These are phyloP conservation scores for Cecidostiba fungosa DNA, from an alignment of 2,888 invertebrate genomes.

Conservation along the genomic window DNA sequence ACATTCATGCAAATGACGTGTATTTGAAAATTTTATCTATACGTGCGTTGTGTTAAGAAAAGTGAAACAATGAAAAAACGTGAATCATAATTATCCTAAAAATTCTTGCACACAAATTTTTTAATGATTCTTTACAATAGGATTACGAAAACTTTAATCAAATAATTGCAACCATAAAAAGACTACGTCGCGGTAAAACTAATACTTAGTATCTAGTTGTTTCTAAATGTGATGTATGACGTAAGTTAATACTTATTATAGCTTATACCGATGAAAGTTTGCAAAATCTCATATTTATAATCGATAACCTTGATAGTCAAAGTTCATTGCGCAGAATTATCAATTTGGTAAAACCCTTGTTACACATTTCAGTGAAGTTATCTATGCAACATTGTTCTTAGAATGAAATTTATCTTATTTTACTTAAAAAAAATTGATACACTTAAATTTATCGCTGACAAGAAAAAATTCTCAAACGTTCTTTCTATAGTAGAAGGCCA, in stretches of 20 bases:
- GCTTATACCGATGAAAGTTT: background rate
- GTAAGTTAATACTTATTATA: background rate
- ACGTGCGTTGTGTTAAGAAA: background rate
- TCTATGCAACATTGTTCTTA: background rate
- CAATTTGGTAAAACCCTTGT: background rate
- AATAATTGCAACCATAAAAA: background rate
- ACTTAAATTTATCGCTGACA: background rate
- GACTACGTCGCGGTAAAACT: background rate
- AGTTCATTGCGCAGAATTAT: constrained; percentile 47
- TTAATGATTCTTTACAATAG: background rate
- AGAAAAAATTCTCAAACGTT: background rate
- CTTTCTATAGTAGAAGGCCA: background rate
- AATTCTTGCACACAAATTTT: background rate
- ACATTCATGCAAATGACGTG: background rate
- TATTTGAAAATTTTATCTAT: background rate
- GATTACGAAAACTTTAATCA: no score
- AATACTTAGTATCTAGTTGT: background rate
- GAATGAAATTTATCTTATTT: background rate
- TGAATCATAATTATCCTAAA: background rate
- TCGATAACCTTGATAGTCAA: constrained; percentile 50
- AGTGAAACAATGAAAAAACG: background rate
- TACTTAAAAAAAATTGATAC: background rate
- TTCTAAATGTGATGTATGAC: no score
- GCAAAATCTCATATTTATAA: constrained; percentile 3
- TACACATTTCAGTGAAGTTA: background rate